Base-by-base conservation (phyloP, 2,888 invertebrate species). In the Alloscopus bannaensis region DNA sequence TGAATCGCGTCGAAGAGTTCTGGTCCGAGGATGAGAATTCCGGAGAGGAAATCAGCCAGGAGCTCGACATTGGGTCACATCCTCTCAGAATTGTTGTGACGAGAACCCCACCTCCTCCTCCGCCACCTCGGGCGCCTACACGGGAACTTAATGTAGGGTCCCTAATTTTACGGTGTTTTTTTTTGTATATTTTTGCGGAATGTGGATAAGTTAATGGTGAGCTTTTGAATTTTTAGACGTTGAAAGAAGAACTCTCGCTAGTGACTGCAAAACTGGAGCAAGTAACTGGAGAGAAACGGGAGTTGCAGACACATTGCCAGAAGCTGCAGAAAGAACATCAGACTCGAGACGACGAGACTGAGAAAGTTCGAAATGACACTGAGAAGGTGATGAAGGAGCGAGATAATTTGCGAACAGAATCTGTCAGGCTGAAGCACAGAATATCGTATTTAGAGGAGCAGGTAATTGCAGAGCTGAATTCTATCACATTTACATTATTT, bases 381-480 rank as follows among this genome's bases (percentile, higher is more conserved):
- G 86, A 85, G 16, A 85, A 84, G 77, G 47, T 86, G 6, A 59
- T 78, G 47, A 86, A 86, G 72, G 87, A 87, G 45, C 73, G 86
- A 20, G 87, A 87, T 92, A 36, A 86, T 84, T 81, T 92, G 93
- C 86, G 91, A 76, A 84, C 93, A 24, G 95, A 95, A 88, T 95
- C 95, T 89, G 92, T 95, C 80, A 90, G 95, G 65, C 90, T 96
- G 79, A 95, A 95, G 16, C 96, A 96, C 88, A 91, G 96, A 84
- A 96, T 96, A 87, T 94, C 95, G 1, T 96, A 96, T 88, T 91
- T 96, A 76, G 96, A 96, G 88, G 95, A 96, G 87, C 95, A 95
- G 89, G 95, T 83, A 45, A 36, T 29, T 11, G 16, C 24, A n/a
- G n/a, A n/a, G n/a, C n/a, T n/a, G n/a, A n/a, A n/a, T n/a, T n/a